A percentile compares a stretch with the other conserved stretches of the same genome.
Conservation (phyloP, 2,113 vertebrate genomes). For the Prietella phreatophila region DNA sequence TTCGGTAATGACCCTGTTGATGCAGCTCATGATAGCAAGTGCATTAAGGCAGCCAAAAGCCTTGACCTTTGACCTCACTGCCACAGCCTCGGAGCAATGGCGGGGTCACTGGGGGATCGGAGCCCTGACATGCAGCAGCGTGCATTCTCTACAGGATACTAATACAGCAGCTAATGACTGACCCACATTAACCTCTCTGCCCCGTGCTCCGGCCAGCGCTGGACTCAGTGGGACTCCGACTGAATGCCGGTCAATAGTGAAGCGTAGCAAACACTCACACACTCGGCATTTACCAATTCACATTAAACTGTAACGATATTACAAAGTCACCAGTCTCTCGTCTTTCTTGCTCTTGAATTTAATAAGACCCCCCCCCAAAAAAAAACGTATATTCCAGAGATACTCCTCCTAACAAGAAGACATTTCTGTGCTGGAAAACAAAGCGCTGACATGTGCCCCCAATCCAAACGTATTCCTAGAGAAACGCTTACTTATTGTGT, state of each 20-base stretch:
- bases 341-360: too few relatives aligned
- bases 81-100: background rate
- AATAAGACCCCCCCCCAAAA: too few relatives aligned
- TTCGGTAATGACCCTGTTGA: slow-evolving; percentile 33
- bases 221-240: slow-evolving; percentile 40
- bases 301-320: background rate
- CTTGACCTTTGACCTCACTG: slow-evolving; percentile 47
- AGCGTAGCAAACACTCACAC: background rate
- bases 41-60: slow-evolving; percentile 45
- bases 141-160: slow-evolving; percentile 37
- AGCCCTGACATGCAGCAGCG: background rate
- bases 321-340: too few relatives aligned
- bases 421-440: too few relatives aligned
- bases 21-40: slow-evolving; percentile 47
- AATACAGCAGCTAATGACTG: slow-evolving; percentile 49
- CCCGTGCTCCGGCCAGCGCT: slow-evolving; percentile 9
- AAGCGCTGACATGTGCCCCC: too few relatives aligned
- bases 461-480: background rate
- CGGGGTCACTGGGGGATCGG: slow-evolving; percentile 26
- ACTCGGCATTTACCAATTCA: background rate
- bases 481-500: background rate
- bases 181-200: slow-evolving; percentile 40
- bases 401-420: too few relatives aligned
- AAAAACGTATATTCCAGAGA: too few relatives aligned
- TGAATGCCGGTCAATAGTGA: slow-evolving; percentile 25